phyloP scores from a whole-genome alignment of 2,888 invertebrate genomes.

The Tortricodes alternella region DNA sequence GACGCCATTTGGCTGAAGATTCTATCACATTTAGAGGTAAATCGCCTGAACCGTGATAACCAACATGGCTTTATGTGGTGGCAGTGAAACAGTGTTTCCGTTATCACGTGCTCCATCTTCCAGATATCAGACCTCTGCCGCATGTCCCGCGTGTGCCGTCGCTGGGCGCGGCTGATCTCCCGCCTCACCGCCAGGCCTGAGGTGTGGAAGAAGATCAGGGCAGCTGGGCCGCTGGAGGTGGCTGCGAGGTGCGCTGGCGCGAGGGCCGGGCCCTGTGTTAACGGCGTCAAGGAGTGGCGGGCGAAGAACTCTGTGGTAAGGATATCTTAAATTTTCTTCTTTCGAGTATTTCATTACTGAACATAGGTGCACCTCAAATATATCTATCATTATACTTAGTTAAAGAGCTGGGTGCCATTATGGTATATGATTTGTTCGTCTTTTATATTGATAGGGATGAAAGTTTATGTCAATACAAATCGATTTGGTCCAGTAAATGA shows the following conservation, averaged over 20 bases:
- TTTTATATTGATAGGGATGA: no score
- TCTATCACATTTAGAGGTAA: conserved; percentile 69
- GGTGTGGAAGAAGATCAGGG: conserved; percentile 64
- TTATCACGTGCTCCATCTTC: conserved; percentile 27
- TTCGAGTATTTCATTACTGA: no score
- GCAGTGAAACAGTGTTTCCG: no score
- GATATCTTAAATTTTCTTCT: no score
- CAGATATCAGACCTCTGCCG: conserved; percentile 82
- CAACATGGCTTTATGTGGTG: no score
- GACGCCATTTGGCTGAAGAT: conserved; percentile 73
- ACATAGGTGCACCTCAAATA: no score
- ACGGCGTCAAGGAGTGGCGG: conserved; percentile 71
- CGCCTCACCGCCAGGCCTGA: conserved; percentile 66
- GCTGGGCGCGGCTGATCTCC: conserved; percentile 69
- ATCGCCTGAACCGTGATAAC: no score
- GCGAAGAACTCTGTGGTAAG: conserved; percentile 67
- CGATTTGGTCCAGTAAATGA: no score
- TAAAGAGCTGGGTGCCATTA: no score
- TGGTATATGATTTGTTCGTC: no score
- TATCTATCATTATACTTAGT: no score
- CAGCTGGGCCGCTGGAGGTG: conserved; percentile 69
- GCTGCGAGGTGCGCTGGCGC: conserved; percentile 71
- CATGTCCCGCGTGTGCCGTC: conserved; percentile 70
- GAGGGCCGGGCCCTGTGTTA: conserved; percentile 68
- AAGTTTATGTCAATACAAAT: no score